Conservation (phyloP, 64 coral and sea anemone species). For the Anthopleura sola region DNA sequence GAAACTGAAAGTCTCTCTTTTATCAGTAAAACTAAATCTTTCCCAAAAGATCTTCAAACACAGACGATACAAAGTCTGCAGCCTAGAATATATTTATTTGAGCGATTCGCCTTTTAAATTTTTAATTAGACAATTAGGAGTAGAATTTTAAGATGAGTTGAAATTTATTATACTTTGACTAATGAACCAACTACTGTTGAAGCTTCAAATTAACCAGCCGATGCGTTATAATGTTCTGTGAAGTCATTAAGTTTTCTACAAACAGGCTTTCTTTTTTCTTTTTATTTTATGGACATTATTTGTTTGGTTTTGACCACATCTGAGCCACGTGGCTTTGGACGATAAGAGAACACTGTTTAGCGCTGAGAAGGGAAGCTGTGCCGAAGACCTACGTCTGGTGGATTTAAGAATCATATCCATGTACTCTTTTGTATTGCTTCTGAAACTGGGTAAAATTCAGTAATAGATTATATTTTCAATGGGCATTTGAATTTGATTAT, state of each 20-base stretch:
- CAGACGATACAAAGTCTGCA: not conserved
- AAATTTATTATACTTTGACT: not conserved
- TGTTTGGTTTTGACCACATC: not conserved
- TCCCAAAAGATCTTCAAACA: too few relatives aligned
- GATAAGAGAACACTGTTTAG: not conserved
- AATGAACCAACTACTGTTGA: not conserved
- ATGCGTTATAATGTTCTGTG: not conserved
- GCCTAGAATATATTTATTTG: too few relatives aligned
- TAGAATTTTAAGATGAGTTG: not conserved
- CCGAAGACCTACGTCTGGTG: too few relatives aligned
- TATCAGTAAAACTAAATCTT: not conserved
- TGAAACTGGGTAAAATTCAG: not conserved
- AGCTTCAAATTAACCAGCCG: not conserved
- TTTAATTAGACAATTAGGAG: not conserved
- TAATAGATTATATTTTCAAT: not conserved
- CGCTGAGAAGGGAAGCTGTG: not conserved
- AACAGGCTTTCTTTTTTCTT: not conserved
- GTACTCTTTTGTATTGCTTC: not conserved
- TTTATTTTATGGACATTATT: not conserved
- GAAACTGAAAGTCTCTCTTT: too few relatives aligned
- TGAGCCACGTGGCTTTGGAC: not conserved
- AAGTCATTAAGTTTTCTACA: not conserved
- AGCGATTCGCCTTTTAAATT: not conserved
- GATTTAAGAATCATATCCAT: too few relatives aligned
- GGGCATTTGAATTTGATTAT: not conserved